Conservation (phyloP, 2,113 vertebrate genomes). For the Climacteris rufus region DNA sequence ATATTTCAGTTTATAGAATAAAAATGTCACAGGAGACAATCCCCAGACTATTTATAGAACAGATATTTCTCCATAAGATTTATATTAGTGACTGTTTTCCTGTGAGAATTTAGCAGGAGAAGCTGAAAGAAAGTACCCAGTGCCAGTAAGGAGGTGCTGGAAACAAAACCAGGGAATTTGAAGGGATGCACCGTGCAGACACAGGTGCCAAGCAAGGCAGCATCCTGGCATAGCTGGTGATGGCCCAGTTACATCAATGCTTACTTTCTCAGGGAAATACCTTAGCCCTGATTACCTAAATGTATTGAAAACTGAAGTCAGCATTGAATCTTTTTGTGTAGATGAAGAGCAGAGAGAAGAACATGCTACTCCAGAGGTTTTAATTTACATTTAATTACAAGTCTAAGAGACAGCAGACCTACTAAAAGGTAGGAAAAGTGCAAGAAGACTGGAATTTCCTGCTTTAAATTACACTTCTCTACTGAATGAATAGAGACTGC, state of each 20-base stretch:
- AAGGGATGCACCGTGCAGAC: fast-evolving
- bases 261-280: neutral
- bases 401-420: neutral
- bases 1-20: neutral
- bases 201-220: neutral
- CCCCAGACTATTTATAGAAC: neutral
- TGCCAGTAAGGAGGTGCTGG: neutral
- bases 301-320: neutral
- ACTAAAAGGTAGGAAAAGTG: neutral
- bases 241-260: neutral
- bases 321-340: neutral
- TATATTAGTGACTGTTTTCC: neutral
- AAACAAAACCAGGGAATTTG: neutral
- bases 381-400: neutral
- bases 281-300: neutral
- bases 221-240: neutral
- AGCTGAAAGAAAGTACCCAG: neutral
- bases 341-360: neutral
- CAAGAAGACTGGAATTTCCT: neutral
- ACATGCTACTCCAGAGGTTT: neutral
- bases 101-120: neutral
- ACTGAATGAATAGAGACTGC: neutral
- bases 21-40: neutral
- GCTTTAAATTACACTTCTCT: neutral
- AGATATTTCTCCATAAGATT: neutral